Conservation (phyloP, 1,140 invertebrate species). For the Trachymyrmex septentrionalis region DNA sequence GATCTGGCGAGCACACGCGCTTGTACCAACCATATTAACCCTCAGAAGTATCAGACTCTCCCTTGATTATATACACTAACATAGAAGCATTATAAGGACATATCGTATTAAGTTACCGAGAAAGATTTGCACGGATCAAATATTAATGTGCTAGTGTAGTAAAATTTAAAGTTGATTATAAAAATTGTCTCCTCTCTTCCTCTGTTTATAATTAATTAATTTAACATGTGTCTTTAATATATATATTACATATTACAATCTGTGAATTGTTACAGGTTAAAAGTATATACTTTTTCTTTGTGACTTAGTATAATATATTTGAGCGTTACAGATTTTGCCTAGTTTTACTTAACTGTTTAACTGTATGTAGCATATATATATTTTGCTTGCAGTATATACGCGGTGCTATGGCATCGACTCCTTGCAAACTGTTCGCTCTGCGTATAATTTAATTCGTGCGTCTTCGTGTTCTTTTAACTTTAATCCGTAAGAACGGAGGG, state of each 20-base stretch:
- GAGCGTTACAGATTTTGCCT: neutral
- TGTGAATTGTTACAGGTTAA: neutral
- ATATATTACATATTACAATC: neutral
- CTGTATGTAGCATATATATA: neutral
- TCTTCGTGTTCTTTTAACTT: slow-evolving; percentile 63
- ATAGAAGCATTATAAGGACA: neutral
- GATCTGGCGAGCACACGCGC: slow-evolving; percentile 38
- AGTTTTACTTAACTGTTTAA: neutral
- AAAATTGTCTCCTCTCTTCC: neutral
- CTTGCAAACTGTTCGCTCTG: slow-evolving; percentile 9
- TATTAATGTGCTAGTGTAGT: neutral
- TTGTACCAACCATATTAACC: slow-evolving; percentile 34
- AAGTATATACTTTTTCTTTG: neutral
- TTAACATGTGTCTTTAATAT: neutral
- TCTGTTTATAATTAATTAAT: neutral
- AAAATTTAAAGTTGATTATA: neutral
- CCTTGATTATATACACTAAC: slow-evolving; percentile 16
- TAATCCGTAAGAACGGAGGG: slow-evolving; percentile 54
- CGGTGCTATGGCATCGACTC: slow-evolving; percentile 1
- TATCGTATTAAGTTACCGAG: neutral
- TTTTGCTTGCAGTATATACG: neutral
- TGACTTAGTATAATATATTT: neutral
- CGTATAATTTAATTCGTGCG: slow-evolving; percentile 73
- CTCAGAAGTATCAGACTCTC: slow-evolving; percentile 43
- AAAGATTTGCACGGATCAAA: neutral